Evolutionary conservation across 2,797 vertebrate species (phyloP).

Genomic region (Enteromius viviparus): DNA sequence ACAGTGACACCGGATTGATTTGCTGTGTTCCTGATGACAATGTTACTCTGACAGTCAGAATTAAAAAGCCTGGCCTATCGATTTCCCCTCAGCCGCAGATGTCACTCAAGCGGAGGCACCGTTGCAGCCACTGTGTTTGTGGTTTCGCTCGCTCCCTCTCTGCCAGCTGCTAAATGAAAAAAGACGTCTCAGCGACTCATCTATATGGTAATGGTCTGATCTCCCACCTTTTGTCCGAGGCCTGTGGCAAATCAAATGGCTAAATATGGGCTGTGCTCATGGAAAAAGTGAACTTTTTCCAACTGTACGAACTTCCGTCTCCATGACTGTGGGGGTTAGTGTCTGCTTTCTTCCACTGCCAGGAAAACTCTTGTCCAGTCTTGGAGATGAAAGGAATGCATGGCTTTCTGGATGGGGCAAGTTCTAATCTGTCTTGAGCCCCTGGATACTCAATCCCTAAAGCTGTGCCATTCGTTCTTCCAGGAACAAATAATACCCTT

Average conservation of each 20-base stretch:
- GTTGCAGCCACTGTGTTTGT: conserved; percentile 58
- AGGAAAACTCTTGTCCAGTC: conserved; percentile 74
- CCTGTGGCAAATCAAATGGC: conserved; percentile 70
- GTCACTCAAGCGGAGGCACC: conserved; percentile 62
- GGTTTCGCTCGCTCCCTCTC: conserved; percentile 66
- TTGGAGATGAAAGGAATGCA: conserved; percentile 79
- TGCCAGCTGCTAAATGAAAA: conserved; percentile 73
- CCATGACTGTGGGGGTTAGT: conserved; percentile 59
- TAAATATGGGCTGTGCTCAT: conserved; percentile 69
- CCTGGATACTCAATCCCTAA: conserved; percentile 76
- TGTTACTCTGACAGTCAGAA: conserved; percentile 72
- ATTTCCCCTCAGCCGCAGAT: conserved; percentile 75
- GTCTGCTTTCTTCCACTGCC: conserved; percentile 77
- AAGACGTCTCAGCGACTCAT: conserved; percentile 77
- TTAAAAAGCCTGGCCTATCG: conserved; percentile 76
- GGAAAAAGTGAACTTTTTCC: conserved; percentile 54
- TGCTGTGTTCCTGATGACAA: conserved; percentile 67
- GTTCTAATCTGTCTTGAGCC: conserved; percentile 78
- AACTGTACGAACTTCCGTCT: conserved; percentile 47
- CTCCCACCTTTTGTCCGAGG: conserved; percentile 69
- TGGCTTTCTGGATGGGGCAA: conserved; percentile 74
- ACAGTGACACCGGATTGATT: conserved; percentile 59
- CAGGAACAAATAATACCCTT: conserved; percentile 79
- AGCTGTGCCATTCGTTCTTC: conserved; percentile 76
- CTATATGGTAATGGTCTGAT: conserved; percentile 80